These are phyloP conservation scores for Rapana venosa DNA, from an alignment of 2,888 invertebrate species.

Conservation along the genomic window DNA sequence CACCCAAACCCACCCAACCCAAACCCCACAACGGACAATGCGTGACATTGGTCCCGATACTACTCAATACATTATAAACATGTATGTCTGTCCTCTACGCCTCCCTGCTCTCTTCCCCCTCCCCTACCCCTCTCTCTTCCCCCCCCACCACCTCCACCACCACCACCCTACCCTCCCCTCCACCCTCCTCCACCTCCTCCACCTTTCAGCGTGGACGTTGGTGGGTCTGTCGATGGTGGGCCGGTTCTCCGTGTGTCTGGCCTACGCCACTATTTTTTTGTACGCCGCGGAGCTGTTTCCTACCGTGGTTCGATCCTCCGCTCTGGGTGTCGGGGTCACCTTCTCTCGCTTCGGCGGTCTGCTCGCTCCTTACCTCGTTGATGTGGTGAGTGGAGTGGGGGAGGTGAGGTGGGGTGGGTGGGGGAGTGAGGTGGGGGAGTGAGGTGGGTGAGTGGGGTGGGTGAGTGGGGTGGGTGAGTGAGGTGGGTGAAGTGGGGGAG, in stretches of 20 bases:
- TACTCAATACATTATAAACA: no score
- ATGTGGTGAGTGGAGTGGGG: constrained; percentile 32
- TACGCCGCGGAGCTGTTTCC: constrained; percentile 44
- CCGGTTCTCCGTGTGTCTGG: constrained; percentile 29
- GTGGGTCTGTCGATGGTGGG: constrained; percentile 26
- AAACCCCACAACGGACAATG: no score
- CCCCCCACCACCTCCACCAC: no score
- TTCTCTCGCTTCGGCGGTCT: constrained; percentile 42
- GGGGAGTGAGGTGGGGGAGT: background rate
- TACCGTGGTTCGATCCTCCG: constrained; percentile 41
- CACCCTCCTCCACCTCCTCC: no score
- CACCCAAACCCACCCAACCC: no score
- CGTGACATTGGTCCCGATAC: no score
- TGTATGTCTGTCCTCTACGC: no score
- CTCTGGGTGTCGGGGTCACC: constrained; percentile 23
- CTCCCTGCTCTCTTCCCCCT: no score
- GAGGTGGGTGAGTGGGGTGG: background rate
- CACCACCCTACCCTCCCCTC: no score
- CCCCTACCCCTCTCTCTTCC: no score
- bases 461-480: background rate
- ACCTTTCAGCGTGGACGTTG: constrained; percentile 4
- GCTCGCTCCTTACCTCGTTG: constrained; percentile 38
- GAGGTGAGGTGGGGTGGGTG: background rate
- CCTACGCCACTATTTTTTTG: constrained; percentile 40
- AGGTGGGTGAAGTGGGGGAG: no score